Percentiles rank a stretch among this genome's conserved stretches.
Conservation (phyloP, 2,888 invertebrate genomes). For the Busseola fusca region DNA sequence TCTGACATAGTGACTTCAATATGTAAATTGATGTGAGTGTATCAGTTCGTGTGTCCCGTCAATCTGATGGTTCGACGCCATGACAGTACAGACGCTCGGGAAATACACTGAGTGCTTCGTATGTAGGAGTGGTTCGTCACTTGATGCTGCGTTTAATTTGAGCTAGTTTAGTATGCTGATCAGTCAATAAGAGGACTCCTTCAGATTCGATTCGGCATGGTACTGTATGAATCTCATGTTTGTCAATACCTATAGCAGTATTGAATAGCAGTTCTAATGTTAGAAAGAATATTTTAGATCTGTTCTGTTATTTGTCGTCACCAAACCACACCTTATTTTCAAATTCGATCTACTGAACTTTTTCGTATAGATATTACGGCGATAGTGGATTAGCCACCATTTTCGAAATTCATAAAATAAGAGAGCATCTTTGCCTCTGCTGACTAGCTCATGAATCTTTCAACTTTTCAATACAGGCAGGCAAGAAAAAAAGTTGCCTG, state of each 20-base stretch:
- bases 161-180: neutral
- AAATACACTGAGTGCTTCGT: slow-evolving; percentile 52
- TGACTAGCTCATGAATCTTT: neutral
- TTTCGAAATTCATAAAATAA: neutral
- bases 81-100: slow-evolving; percentile 53
- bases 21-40: slow-evolving; percentile 58
- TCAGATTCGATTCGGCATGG: too few relatives aligned
- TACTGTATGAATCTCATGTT: too few relatives aligned
- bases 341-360: neutral
- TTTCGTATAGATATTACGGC: neutral
- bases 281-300: too few relatives aligned
- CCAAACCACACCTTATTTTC: neutral
- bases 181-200: too few relatives aligned
- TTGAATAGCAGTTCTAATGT: too few relatives aligned
- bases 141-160: slow-evolving; percentile 36
- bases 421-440: neutral
- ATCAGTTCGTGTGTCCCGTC: slow-evolving; percentile 49
- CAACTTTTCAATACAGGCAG: neutral
- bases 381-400: too few relatives aligned
- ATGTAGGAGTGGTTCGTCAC: slow-evolving; percentile 25
- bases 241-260: too few relatives aligned
- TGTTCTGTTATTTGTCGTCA: neutral
- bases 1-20: slow-evolving; percentile 37
- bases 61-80: slow-evolving; percentile 55
- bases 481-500: neutral